A percentile compares a stretch with the other conserved stretches of the same genome.
Conservation (phyloP, 2,888 invertebrate genomes). For the Clitarchus hookeri region DNA sequence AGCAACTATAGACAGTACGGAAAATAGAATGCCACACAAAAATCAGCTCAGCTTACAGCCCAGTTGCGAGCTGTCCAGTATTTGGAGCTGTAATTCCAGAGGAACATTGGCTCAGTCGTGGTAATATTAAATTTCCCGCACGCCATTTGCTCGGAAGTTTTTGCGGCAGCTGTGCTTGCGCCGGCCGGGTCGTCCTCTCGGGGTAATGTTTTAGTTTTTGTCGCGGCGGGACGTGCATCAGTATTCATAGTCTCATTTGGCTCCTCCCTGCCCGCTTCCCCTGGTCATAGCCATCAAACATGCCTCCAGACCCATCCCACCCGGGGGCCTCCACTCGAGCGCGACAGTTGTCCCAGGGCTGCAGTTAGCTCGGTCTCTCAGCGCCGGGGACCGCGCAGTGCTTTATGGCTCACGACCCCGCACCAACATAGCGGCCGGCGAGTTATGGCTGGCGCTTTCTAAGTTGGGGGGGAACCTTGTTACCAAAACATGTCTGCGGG, state of each 20-base stretch:
- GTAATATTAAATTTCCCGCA: not conserved
- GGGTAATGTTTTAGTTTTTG: not conserved
- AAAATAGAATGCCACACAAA: too few relatives aligned
- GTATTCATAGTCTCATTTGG: conserved; percentile 14
- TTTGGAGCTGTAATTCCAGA: not conserved
- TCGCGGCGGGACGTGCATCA: not conserved
- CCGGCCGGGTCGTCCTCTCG: not conserved
- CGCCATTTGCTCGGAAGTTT: not conserved
- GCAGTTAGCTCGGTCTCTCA: not conserved
- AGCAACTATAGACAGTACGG: too few relatives aligned
- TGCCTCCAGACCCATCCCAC: too few relatives aligned
- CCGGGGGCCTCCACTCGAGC: too few relatives aligned
- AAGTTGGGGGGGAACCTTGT: too few relatives aligned
- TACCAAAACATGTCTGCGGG: too few relatives aligned
- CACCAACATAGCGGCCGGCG: too few relatives aligned
- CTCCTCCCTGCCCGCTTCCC: not conserved
- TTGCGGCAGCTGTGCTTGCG: not conserved
- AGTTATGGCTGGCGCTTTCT: too few relatives aligned
- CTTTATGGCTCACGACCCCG: too few relatives aligned
- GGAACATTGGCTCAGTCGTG: not conserved
- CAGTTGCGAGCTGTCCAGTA: not conserved
- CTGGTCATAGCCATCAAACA: not conserved
- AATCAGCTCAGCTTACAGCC: not conserved
- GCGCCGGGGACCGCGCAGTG: not conserved
- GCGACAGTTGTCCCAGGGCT: not conserved